A percentile compares a stretch with the other conserved stretches of the same genome.
These are phyloP conservation scores for Promerops cafer DNA, from an alignment of 2,113 vertebrate genomes.

Conservation along the genomic window DNA sequence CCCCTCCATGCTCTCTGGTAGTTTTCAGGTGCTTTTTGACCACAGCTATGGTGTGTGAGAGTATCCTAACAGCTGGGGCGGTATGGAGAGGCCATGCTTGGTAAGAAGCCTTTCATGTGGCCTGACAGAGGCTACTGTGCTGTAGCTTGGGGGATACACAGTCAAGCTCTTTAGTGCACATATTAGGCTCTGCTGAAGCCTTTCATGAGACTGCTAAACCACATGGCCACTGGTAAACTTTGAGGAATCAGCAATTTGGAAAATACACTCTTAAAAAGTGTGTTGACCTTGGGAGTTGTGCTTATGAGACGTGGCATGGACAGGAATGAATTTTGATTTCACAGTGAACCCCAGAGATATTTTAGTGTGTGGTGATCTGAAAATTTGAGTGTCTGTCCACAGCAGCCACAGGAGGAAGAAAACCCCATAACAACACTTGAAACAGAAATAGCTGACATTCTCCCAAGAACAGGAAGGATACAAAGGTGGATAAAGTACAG, in stretches of 20 bases:
- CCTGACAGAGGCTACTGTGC: neutral
- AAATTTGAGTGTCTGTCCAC: neutral
- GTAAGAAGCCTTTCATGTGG: neutral
- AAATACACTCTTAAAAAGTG: neutral
- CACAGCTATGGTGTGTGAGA: neutral
- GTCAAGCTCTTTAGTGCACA: neutral
- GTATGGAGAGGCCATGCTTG: neutral
- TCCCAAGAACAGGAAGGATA: neutral
- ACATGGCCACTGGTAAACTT: neutral
- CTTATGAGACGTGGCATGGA: neutral
- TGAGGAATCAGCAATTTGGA: neutral
- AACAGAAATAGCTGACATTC: neutral
- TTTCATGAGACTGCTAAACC: neutral
- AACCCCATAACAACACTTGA: fast-evolving
- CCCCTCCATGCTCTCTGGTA: neutral
- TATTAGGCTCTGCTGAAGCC: neutral
- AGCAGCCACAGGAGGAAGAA: neutral
- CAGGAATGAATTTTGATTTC: neutral
- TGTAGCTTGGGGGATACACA: neutral
- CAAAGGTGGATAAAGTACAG: neutral
- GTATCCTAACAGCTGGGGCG: neutral
- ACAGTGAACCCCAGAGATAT: neutral
- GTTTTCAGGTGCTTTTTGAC: neutral
- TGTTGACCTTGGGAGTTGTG: neutral
- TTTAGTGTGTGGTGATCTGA: neutral